phyloP scores from a whole-genome alignment of 2,888 invertebrate species.

The Tillus elongatus region DNA sequence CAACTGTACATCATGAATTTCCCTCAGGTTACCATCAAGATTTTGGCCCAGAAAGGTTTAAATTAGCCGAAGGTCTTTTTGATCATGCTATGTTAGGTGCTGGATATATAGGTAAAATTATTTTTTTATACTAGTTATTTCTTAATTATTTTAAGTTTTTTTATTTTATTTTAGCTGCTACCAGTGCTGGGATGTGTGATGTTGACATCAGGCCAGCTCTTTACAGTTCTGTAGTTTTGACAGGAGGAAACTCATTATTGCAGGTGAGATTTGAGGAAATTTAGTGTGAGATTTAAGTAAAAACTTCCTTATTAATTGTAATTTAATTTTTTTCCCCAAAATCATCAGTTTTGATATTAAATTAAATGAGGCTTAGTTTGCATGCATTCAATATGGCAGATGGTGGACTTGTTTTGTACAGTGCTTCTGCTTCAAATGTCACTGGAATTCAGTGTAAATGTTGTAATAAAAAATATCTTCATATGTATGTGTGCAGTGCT shows the following conservation, averaged over 20 bases:
- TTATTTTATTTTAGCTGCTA: slow-evolving; percentile 46
- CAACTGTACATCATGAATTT: slow-evolving; percentile 93
- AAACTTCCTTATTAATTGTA: too few relatives aligned
- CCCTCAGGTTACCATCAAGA: slow-evolving; percentile 97
- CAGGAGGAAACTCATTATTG: slow-evolving; percentile 88
- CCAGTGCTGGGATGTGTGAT: slow-evolving; percentile 93
- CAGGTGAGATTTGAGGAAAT: slow-evolving; percentile 44
- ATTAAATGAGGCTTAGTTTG: too few relatives aligned
- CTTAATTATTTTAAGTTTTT: background rate
- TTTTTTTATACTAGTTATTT: slow-evolving; percentile 3
- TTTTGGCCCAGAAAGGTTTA: slow-evolving; percentile 87
- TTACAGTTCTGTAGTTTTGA: slow-evolving; percentile 90
- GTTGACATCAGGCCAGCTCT: slow-evolving; percentile 93
- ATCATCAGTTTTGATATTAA: too few relatives aligned
- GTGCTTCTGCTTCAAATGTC: too few relatives aligned
- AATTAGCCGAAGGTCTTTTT: slow-evolving; percentile 89
- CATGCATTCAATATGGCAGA: too few relatives aligned
- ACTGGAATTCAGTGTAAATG: too few relatives aligned
- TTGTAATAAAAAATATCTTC: too few relatives aligned
- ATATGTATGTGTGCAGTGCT: too few relatives aligned
- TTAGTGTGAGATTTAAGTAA: too few relatives aligned
- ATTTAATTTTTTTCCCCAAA: too few relatives aligned
- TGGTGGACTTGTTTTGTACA: too few relatives aligned
- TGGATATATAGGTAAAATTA: slow-evolving; percentile 60
- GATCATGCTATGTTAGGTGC: slow-evolving; percentile 91